Base-by-base conservation (phyloP, 2,888 invertebrate genomes). In the Prionchulus punctatus region DNA sequence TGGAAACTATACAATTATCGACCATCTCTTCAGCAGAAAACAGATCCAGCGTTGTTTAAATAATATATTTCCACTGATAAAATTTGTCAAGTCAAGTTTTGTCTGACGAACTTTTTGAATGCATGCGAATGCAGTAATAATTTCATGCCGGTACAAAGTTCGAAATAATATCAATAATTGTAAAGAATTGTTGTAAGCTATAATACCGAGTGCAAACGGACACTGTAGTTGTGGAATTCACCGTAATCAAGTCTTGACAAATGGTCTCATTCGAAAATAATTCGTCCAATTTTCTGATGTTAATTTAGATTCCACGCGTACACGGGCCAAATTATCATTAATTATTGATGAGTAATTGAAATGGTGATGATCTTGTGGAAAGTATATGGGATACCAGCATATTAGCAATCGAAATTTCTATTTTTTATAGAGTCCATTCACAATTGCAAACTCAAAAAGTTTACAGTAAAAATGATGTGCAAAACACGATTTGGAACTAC, bases 101-200 rank as follows among this genome's bases (percentile, higher is more conserved):
- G 15, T 3, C 15, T 45, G 7, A 12, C 23, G 4, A 7, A n/a
- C 18, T 23, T 45, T 45, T 45, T 18, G 7, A 12, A 36, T 58
- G 56, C 21, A 58, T 30, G 43, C 57, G 58, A 23, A 58, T n/a
- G 49, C 58, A 58, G 28, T 58, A 58, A 43, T 2, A 4, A 43
- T 57, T 57, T 53, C 57, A 57, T 4, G 57, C 3, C 57, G 21
- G 26, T 53, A 57, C 12, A 57, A 30, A 12, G 30, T 25, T n/a
- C 48, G 30, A 12, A 55, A 31, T n/a, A 55, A n/a, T 30, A 30
- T 12, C 2, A 30, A 23, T n/a, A 49, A 4, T 25, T 55, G 55
- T 2, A n/a, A 3, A 3, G 26, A 4, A 30, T 55, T 55, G n/a
- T 48, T 47, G 55, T 55, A 49, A 4, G 43, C 30, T n/a, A 55